A percentile compares a stretch with the other conserved stretches of the same genome.
Evolutionary conservation across 2,888 invertebrate genomes (phyloP).

Genomic region (Luperina testacea): DNA sequence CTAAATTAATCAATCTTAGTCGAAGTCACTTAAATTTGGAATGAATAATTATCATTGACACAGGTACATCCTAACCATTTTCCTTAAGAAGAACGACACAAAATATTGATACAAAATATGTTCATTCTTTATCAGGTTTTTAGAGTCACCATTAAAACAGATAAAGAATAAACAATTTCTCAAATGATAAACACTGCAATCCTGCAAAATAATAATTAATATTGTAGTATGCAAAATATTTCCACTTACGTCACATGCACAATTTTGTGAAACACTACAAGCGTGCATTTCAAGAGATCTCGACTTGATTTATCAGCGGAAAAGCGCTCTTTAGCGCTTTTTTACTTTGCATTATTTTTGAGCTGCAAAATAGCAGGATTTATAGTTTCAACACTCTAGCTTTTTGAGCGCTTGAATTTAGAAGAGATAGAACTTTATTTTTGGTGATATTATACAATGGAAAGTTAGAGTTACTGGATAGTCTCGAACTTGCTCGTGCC

Average conservation of each 20-base stretch:
- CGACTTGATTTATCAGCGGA: slow-evolving; percentile 62
- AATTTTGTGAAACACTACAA: slow-evolving; percentile 55
- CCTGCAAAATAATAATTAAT: slow-evolving; percentile 27
- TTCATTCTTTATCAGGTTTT: not conserved
- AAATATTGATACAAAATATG: not conserved
- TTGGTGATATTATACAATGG: slow-evolving; percentile 26
- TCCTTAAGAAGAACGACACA: not conserved
- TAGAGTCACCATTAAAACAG: not conserved
- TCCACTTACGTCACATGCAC: slow-evolving; percentile 58
- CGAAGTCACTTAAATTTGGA: not conserved
- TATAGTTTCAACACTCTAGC: slow-evolving; percentile 48
- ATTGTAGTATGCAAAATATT: slow-evolving; percentile 54
- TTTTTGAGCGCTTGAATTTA: slow-evolving; percentile 35
- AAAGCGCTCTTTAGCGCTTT: slow-evolving; percentile 57
- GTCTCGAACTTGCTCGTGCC: slow-evolving; percentile 21
- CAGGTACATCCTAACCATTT: not conserved
- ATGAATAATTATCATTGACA: not conserved
- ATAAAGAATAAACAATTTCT: slow-evolving; percentile 2
- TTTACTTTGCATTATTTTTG: slow-evolving; percentile 51
- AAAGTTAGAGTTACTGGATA: slow-evolving; percentile 10
- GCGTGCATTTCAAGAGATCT: slow-evolving; percentile 61
- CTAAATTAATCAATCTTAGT: not conserved
- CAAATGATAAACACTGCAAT: not conserved
- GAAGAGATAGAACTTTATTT: slow-evolving; percentile 45
- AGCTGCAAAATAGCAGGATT: slow-evolving; percentile 50